Conservation (phyloP, 1,140 invertebrate species). For the Geopemphigus sp. region DNA sequence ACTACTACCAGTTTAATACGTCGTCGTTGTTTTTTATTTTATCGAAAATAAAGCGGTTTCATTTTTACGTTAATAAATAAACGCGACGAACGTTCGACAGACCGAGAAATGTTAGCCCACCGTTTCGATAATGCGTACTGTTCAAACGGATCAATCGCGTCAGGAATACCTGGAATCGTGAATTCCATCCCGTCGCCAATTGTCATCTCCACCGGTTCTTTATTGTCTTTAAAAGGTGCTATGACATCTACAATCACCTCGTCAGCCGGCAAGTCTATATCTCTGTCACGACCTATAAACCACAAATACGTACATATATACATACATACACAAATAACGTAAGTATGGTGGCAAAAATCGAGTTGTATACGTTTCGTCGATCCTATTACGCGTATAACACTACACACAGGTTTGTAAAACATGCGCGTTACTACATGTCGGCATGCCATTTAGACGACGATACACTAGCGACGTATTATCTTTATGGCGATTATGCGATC, state of each 20-base stretch:
- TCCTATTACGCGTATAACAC: background rate
- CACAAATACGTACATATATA: background rate
- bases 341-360: background rate
- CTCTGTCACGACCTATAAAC: constrained; percentile 6
- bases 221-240: constrained; percentile 75
- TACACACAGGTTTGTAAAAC: background rate
- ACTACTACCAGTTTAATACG: too few relatives aligned
- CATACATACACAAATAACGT: background rate
- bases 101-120: too few relatives aligned
- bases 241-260: constrained; percentile 79
- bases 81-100: too few relatives aligned
- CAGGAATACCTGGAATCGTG: constrained; percentile 75
- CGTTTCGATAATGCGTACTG: too few relatives aligned
- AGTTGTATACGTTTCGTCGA: background rate
- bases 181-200: constrained; percentile 89
- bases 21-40: too few relatives aligned
- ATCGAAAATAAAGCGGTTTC: too few relatives aligned
- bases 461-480: too few relatives aligned
- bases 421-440: background rate
- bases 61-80: too few relatives aligned
- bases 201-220: constrained; percentile 82
- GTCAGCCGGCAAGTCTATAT: constrained; percentile 57
- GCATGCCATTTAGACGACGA: background rate
- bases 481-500: too few relatives aligned
- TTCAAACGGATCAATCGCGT: too few relatives aligned